Evolutionary conservation across 1,140 invertebrate species (phyloP), one percentile per base, ranked within the genome.

Genomic region (Drosophila aff.): DNA sequence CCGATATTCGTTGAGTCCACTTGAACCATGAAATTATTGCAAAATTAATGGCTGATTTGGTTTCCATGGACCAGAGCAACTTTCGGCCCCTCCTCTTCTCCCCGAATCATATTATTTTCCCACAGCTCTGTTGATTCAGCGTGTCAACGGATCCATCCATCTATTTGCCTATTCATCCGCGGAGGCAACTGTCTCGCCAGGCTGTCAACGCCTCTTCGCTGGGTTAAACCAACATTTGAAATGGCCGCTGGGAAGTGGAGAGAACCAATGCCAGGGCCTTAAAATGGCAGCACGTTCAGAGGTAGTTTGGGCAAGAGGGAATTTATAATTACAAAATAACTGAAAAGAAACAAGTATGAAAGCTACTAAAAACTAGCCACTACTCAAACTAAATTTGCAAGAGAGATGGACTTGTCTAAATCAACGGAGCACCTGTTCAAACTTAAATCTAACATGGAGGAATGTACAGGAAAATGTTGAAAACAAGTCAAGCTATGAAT

Each of bases 21-120:
- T 73, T 73, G 31, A 38, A 60, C 38, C 53, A 26, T 36, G 28
- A 73, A 52, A 72, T 72, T 38, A 50, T 60, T 73, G 40, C 18
- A 60, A 41, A 57, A 36, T 68, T 6, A 21, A 64, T 87, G 67
- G 62, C 61, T 63, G 63, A 59, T 71, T 59, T 73, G 80, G 62
- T 79, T 41, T 49, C 65, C 57, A 57, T 66, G 38, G 62, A 64
- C 44, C 69, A 81, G 53, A 61, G 28, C 65, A 79, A 79, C 71
- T 61, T 18, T 79, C 53, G 72, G 59, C 74, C 63, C 66, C 71
- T 64, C 40, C 65, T 73, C 62, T 63, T n/a, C 55, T 75, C 44
- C 60, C 50, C 11, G 41, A 64, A 50, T 74, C 41, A 53, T 50
- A 52, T 79, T 66, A 50, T 72, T 64, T 62, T 65, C 46, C 53